Evolutionary conservation across 1,140 invertebrate species (phyloP).

Genomic region (Neoseiulus cucumeris): DNA sequence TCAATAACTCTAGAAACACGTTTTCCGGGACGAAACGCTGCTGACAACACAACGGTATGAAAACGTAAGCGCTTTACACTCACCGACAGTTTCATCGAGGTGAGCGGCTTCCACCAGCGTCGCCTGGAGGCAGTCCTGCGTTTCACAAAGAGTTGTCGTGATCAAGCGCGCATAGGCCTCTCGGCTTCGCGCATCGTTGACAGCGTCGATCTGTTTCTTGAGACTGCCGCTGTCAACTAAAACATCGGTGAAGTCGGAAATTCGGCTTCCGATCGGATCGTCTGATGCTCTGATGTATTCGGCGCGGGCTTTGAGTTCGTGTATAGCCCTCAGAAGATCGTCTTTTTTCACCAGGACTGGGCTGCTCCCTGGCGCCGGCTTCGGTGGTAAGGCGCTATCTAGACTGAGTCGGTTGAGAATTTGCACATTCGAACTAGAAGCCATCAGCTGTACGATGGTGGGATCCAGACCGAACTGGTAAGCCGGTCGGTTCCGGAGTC

Average conservation of each 20-base stretch:
- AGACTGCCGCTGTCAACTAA: not conserved
- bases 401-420: not conserved
- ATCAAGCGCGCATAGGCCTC: not conserved
- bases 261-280: not conserved
- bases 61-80: too few species aligned
- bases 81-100: not conserved
- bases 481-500: not conserved
- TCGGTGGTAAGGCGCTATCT: not conserved
- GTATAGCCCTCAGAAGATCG: not conserved
- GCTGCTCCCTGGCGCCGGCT: not conserved
- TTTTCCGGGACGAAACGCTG: too few species aligned
- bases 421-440: not conserved
- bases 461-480: conserved; percentile 6
- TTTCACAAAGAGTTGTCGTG: not conserved
- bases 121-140: not conserved
- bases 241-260: not conserved
- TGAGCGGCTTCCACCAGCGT: not conserved
- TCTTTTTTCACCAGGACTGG: not conserved
- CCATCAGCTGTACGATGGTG: not conserved
- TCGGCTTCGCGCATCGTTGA: not conserved
- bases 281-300: not conserved
- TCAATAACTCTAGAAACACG: too few species aligned
- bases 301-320: not conserved
- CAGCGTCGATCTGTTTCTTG: not conserved
- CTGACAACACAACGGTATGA: too few species aligned